Base-by-base conservation (phyloP, 1,140 invertebrate species). In the Anoplolepis gracilipes region DNA sequence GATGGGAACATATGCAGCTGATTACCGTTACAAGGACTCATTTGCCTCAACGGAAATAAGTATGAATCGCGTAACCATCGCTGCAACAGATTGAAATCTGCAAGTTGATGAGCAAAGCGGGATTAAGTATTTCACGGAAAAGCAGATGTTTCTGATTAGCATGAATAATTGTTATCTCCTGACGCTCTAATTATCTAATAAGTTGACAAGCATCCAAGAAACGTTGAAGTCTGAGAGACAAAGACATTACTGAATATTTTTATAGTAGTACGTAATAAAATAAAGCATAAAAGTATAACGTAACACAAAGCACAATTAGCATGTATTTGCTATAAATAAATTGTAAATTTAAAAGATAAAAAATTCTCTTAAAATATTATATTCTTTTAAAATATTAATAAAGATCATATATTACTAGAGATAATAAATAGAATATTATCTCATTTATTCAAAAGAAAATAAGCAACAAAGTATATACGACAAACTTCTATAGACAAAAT, bases 61-160 rank as follows among this genome's bases (percentile, higher is more conserved):
- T 46, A 46, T 7, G 57, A 6, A 49, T 76, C 22, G 28, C 55
- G 28, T 62, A 84, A 84, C 39, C 55, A 36, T 46, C 10, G 28
- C 39, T 22, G 46, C 28, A 36, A 25, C 13, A 0, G 22, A 84
- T 84, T 53, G 64, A 25, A 76, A 77, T 70, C 30, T 46, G 22
- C 8, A 76, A 81, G 75, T 70, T 28, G 49, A 64, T 33, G 49
- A 49, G 28, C 13, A n/a, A 22, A 25, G 25, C 5, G 11, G 39
- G 22, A 6, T 77, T 69, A 78, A 69, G 42, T 61, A 42, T 39
- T 36, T 53, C n/a, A 76, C 39, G 57, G 57, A 84, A 84, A 62
- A 84, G 22, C 69, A 85, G 61, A 76, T 87, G 86, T 13, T 84
- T 72, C 28, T 88, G 81, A 88, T 85, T 85, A 77, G 69, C 70